A percentile compares a stretch with the other conserved stretches of the same genome.
Conservation (phyloP, 2,113 vertebrate species). For the Alces alces region DNA sequence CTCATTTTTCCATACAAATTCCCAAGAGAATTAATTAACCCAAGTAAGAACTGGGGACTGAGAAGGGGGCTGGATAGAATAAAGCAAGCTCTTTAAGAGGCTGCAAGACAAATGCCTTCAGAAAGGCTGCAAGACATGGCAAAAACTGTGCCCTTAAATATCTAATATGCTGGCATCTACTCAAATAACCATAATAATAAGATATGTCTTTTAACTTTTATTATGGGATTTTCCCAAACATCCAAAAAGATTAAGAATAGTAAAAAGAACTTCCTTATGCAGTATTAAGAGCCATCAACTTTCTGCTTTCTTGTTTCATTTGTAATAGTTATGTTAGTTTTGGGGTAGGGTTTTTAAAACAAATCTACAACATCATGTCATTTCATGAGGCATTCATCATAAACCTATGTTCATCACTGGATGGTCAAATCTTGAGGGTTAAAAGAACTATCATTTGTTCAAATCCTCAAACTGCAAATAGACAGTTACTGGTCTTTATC, state of each 20-base stretch:
- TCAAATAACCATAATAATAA: background rate
- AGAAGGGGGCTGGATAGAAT: background rate
- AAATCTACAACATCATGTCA: background rate
- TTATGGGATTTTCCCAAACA: conserved; percentile 13
- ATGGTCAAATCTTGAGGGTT: background rate
- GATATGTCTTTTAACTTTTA: background rate
- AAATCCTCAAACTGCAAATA: background rate
- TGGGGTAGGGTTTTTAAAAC: background rate
- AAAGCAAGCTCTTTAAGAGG: background rate
- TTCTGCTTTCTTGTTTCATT: conserved; percentile 17
- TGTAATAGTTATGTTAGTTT: background rate
- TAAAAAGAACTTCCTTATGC: background rate
- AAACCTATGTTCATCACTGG: background rate
- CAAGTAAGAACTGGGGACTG: background rate
- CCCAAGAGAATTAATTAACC: background rate
- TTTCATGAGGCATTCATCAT: background rate
- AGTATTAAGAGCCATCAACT: background rate
- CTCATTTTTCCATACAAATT: conserved; percentile 23
- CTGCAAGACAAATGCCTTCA: background rate
- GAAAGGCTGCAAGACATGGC: background rate
- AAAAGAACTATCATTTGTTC: background rate
- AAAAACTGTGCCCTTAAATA: background rate
- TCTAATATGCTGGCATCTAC: background rate
- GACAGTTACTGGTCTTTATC: background rate
- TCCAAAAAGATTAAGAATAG: background rate